Evolutionary conservation across 1,140 invertebrate genomes (phyloP).

Genomic region (Araneus ventricosus): DNA sequence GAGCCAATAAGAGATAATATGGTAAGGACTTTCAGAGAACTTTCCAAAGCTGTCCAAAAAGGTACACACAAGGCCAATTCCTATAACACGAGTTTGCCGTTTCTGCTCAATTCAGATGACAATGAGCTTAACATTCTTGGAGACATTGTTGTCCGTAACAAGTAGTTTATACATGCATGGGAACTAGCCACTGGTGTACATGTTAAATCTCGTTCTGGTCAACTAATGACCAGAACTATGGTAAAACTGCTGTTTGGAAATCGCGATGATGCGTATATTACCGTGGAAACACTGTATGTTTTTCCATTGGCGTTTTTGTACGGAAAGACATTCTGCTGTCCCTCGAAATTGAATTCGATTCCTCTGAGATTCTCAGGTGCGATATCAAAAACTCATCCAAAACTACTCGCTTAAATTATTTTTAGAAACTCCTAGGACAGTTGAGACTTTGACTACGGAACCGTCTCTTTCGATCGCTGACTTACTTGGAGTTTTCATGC

Average conservation of each 20-base stretch:
- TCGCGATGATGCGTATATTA: neutral
- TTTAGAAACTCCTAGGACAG: neutral
- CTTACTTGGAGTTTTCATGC: neutral
- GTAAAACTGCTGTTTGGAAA: neutral
- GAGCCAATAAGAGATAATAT: neutral
- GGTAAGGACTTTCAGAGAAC: neutral
- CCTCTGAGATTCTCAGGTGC: neutral
- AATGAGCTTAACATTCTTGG: neutral
- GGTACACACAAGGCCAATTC: neutral
- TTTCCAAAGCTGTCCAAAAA: neutral
- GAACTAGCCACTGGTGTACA: neutral
- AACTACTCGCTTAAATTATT: neutral
- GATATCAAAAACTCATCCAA: neutral
- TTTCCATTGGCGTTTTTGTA: neutral
- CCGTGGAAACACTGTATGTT: neutral
- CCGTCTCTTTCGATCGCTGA: neutral
- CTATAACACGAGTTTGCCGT: no score
- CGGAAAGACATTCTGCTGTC: neutral
- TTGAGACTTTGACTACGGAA: no score
- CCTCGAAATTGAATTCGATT: neutral
- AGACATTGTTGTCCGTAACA: neutral
- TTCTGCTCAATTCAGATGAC: neutral
- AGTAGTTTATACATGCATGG: neutral
- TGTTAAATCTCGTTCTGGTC: neutral
- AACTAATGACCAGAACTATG: neutral